Evolutionary conservation across 2,888 invertebrate genomes (phyloP).

Genomic region (Philereme transversata): DNA sequence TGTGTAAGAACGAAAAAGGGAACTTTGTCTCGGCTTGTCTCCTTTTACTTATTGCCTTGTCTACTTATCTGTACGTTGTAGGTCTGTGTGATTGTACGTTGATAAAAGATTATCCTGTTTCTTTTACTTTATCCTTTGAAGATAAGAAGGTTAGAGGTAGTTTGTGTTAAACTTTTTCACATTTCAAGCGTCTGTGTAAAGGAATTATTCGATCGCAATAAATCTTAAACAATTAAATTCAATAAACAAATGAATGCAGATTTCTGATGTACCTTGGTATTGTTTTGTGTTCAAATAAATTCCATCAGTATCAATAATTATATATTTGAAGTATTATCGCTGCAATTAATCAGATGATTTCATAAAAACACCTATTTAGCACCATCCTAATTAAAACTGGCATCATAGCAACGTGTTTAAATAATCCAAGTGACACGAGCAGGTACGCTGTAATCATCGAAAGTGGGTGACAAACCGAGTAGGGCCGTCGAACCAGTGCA

Average conservation of each 20-base stretch:
- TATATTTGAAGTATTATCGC: too few species aligned
- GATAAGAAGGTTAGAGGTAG: constrained; percentile 11
- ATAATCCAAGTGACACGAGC: constrained; percentile 47
- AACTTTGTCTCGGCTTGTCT: constrained; percentile 31
- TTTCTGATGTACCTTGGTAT: too few species aligned
- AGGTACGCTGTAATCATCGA: constrained; percentile 61
- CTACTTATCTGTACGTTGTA: constrained; percentile 26
- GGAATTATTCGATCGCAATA: too few species aligned
- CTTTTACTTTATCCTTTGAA: constrained; percentile 19
- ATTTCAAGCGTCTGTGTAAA: neutral
- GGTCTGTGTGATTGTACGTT: constrained; percentile 3
- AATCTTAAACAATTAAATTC: too few species aligned
- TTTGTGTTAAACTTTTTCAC: constrained; percentile 2
- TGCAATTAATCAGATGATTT: too few species aligned
- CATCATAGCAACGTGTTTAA: constrained; percentile 54
- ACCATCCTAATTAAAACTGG: constrained; percentile 43
- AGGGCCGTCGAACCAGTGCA: constrained; percentile 66
- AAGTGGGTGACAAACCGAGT: constrained; percentile 67
- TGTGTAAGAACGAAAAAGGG: constrained; percentile 30
- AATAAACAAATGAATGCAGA: too few species aligned
- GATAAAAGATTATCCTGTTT: constrained; percentile 28
- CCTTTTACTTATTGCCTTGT: constrained; percentile 30
- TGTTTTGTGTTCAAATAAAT: too few species aligned
- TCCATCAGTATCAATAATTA: too few species aligned
- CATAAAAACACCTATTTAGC: neutral